Base-by-base conservation (phyloP, 2,888 invertebrate genomes). In the Byasa hedistus region DNA sequence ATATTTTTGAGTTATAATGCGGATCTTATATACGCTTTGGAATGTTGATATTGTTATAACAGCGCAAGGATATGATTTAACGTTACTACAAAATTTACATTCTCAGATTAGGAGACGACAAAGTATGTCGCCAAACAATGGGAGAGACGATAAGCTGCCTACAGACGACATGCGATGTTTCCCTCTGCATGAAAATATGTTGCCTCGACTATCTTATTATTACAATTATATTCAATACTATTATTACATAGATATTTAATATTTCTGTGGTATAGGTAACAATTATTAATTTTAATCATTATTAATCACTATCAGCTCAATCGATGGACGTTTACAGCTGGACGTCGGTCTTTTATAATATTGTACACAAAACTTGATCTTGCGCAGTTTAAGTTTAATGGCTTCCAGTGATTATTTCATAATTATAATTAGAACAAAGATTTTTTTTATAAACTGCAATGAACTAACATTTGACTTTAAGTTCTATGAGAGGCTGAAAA, bases 151-250 rank as follows among this genome's bases (percentile, higher is more conserved):
- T 66, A 66, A 66, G 66, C 62, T 54, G 55, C 23, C 55, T 66
- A 51, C 63, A 63, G 66, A 66, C 62, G 67, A 67, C 67, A 67
- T 67, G 67, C 67, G 59, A 67, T 60, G 67, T 36, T 67, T 52
- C 57, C 57, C 57, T 52, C 22, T 67, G 64, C 60, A 67, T 67
- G 67, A 36, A 64, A 67, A 64, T 63, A 60, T 64, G 60, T 55
- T 60, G 24, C 22, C 58, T 54, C 21, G 23, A 52, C 32, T 48
- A 5, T 59, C 32, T 62, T 66, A 66, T 62, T 57, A 22, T 57
- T 48, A 21, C 22, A n/a, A n/a, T 54, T n/a, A 32, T 8, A 32
- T 32, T 3, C 1, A 32, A 32, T 32, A 32, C 8, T 32, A 32
- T 32, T 32, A 32, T 32, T 32, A 32, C 32, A 32, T 32, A 10